Base-by-base conservation (phyloP, 2,888 invertebrate genomes). In the Sesamia inferens region DNA sequence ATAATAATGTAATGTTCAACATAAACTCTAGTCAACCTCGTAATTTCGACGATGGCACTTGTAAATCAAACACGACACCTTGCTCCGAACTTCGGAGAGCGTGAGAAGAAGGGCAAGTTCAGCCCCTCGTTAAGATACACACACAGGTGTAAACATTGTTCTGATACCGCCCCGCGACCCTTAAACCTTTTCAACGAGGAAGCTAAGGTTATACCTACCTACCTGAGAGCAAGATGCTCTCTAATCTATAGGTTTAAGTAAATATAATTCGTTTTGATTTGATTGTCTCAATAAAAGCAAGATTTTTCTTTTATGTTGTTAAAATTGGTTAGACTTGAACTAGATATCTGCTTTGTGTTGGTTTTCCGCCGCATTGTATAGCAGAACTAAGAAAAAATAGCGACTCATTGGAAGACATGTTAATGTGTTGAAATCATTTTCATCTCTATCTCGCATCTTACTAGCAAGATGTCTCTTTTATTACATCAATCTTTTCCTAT, bases 71-170 rank as follows among this genome's bases (percentile, higher is more conserved):
- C 63, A 75, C 71, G 85, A 63, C 76, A 78, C 78, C 76, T 78
- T 76, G 74, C 79, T 66, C 19, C 65, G 64, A 66, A 73, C 55
- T 61, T 44, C 42, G 47, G 80, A 75, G 86, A 90, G 87, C 92
- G 92, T 92, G 92, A 92, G 92, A 92, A 92, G 90, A 91, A 91
- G 89, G 86, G 85, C 85, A 85, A 86, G 87, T 87, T 87, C 88
- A 90, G 86, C 91, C 92, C 90, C 90, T 89, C 84, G 88, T 90
- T 87, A 90, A 83, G 89, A 86, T 76, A 88, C 87, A 80, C 85
- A 81, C 89, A 89, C 91, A 92, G 91, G 90, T 92, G 93, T 87
- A 89, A 88, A 89, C 88, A 90, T 88, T 87, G 78, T 88, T 85
- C 83, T 74, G 84, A 79, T 85, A 85, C 87, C 89, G 87, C 89